Evolutionary conservation across 2,113 vertebrate genomes (phyloP).

Genomic region (Onychorhynchus coronatus): DNA sequence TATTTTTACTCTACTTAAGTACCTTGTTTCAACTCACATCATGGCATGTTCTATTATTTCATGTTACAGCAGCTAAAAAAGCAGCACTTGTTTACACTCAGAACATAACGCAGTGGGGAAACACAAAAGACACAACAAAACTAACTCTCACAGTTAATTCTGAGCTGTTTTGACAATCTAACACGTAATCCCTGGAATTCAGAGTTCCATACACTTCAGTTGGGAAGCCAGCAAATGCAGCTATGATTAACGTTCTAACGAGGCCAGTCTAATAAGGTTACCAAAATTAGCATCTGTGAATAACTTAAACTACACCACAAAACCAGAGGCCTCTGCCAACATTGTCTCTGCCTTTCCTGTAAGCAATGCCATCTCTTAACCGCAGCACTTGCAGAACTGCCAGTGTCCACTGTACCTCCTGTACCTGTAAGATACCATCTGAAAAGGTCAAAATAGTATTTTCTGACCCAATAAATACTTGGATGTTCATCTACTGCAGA

Average conservation of each 20-base stretch:
- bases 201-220: background rate
- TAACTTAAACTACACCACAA: background rate
- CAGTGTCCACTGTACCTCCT: background rate
- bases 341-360: background rate
- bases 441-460: background rate
- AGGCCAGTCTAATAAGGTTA: background rate
- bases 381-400: background rate
- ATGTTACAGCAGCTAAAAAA: background rate
- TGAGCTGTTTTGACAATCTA: background rate
- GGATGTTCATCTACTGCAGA: background rate
- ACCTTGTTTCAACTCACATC: background rate
- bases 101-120: background rate
- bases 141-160: background rate
- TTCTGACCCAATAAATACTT: background rate
- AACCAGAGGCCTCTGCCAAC: background rate
- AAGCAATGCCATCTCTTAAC: background rate
- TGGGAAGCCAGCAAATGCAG: background rate
- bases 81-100: background rate
- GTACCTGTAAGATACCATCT: background rate
- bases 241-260: background rate
- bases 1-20: background rate
- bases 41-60: background rate
- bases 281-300: background rate
- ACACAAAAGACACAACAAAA: accelerated
- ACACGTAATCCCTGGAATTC: background rate